phyloP scores from a whole-genome alignment of 2,797 vertebrate genomes.

The Paguma larvata region DNA sequence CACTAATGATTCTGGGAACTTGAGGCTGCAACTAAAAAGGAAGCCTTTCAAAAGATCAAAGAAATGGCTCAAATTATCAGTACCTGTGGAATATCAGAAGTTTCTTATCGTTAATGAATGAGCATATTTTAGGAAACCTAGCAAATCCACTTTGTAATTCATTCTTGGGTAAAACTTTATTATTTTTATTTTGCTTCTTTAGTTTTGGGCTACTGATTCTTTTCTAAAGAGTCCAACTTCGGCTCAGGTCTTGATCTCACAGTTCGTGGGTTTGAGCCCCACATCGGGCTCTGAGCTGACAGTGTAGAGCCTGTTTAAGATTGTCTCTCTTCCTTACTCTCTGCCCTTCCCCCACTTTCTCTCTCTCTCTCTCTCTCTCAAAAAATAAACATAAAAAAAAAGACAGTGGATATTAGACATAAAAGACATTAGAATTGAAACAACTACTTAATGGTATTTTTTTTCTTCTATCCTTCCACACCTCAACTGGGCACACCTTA shows the following conservation, averaged over 20 bases:
- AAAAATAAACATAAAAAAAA: too few relatives aligned
- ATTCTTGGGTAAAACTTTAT: not conserved
- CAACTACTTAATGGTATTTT: not conserved
- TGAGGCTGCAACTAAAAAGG: not conserved
- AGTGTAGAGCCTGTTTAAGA: too few relatives aligned
- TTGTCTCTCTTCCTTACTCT: too few relatives aligned
- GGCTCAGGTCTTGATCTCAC: too few relatives aligned
- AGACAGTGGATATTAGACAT: not conserved
- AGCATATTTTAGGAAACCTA: not conserved
- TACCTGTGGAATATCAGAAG: not conserved
- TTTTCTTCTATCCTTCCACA: not conserved
- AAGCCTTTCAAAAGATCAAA: not conserved
- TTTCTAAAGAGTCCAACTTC: not conserved
- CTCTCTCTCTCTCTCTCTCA: too few relatives aligned
- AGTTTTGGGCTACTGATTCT: not conserved
- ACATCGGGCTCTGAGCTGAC: too few relatives aligned
- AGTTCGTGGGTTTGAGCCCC: too few relatives aligned
- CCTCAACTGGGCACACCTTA: not conserved
- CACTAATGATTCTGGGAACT: not conserved
- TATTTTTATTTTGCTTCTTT: not conserved
- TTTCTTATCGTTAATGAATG: constrained; percentile 1
- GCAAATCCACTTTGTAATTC: not conserved
- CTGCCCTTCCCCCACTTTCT: too few relatives aligned
- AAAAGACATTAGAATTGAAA: not conserved
- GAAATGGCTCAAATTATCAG: not conserved